Percentiles rank a stretch among this genome's conserved stretches.
Evolutionary conservation across 1,140 invertebrate genomes (phyloP).

Genomic region (Tetragnatha versicolor): DNA sequence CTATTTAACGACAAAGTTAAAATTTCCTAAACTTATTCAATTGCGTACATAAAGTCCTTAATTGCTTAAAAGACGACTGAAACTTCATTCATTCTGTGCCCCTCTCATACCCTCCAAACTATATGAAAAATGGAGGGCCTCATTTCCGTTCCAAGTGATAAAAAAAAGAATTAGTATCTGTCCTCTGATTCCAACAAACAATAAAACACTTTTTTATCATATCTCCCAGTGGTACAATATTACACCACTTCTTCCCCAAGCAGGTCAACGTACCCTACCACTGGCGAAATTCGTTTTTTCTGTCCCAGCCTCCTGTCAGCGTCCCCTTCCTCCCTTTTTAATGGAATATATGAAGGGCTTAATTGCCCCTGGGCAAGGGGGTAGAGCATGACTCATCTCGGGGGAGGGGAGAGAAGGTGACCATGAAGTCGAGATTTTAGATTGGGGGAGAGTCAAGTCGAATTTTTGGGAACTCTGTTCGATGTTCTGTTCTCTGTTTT

Average conservation of each 20-base stretch:
- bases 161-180: neutral
- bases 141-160: too few species aligned
- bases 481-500: neutral
- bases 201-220: conserved; percentile 12
- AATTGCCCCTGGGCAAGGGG: conserved; percentile 29
- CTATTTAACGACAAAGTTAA: too few species aligned
- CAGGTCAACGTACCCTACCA: conserved; percentile 31
- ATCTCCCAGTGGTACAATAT: conserved; percentile 2
- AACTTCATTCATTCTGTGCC: too few species aligned
- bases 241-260: neutral
- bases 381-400: conserved; percentile 15
- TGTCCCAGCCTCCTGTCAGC: neutral
- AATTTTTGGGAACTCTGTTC: too few species aligned
- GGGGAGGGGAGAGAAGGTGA: conserved; percentile 5
- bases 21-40: too few species aligned
- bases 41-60: too few species aligned
- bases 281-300: conserved; percentile 12
- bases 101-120: too few species aligned
- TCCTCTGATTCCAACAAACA: neutral
- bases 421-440: neutral
- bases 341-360: conserved; percentile 35
- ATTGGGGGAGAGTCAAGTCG: too few species aligned
- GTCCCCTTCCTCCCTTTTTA: neutral
- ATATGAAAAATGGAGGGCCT: too few species aligned
- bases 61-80: too few species aligned